phyloP scores from a whole-genome alignment of 2,113 vertebrate species.

The Balaeniceps rex region DNA sequence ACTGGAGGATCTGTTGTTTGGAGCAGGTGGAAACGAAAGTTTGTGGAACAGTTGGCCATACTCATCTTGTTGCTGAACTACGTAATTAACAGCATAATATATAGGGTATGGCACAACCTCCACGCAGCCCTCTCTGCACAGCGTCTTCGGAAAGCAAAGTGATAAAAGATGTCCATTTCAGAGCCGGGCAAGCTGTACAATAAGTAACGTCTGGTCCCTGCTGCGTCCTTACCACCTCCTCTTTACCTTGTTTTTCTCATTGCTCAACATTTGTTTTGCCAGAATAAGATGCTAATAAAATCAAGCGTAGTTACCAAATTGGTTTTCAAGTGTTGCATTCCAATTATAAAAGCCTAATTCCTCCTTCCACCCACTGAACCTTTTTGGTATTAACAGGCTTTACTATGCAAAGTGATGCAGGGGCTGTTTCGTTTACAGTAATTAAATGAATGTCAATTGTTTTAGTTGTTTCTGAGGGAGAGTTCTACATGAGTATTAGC shows the following conservation, averaged over 20 bases:
- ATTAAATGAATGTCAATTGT: slow-evolving; percentile 83
- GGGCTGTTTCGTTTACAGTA: slow-evolving; percentile 77
- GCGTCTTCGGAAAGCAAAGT: neutral
- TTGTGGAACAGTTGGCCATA: neutral
- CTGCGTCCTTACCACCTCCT: neutral
- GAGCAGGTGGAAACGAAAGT: neutral
- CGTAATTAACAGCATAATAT: neutral
- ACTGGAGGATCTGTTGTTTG: rapidly evolving
- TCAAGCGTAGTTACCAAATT: slow-evolving; percentile 34
- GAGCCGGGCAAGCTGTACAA: neutral
- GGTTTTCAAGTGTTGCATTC: slow-evolving; percentile 44
- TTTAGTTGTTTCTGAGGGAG: slow-evolving; percentile 72
- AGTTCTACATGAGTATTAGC: slow-evolving; percentile 80
- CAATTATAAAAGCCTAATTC: slow-evolving; percentile 59
- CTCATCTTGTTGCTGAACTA: neutral
- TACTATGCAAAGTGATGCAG: slow-evolving; percentile 69
- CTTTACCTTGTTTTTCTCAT: slow-evolving; percentile 42
- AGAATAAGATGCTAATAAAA: slow-evolving; percentile 68
- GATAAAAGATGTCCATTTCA: neutral
- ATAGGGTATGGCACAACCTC: neutral
- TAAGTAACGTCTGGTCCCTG: neutral
- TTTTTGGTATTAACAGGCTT: slow-evolving; percentile 49
- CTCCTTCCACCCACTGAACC: slow-evolving; percentile 49
- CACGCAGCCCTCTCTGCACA: neutral
- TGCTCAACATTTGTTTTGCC: slow-evolving; percentile 52